Percentiles rank a stretch among this genome's conserved stretches.
These are phyloP conservation scores for Protonemura montana DNA, from an alignment of 2,888 invertebrate species.

Conservation along the genomic window DNA sequence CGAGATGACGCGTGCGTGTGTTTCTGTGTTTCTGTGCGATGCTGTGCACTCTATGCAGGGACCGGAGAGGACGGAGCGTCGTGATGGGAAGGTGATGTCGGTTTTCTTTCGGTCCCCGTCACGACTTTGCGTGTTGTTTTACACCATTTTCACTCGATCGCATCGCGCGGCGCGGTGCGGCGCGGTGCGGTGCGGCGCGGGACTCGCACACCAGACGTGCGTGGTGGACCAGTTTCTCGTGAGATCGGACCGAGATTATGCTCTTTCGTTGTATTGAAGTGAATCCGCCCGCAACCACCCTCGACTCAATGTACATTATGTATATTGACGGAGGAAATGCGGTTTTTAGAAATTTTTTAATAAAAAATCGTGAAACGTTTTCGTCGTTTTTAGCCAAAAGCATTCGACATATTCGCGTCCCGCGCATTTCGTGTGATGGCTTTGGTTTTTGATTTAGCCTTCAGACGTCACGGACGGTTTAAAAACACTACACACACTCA, in stretches of 20 bases:
- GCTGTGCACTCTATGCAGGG: too few relatives aligned
- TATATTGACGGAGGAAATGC: neutral
- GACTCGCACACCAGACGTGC: too few relatives aligned
- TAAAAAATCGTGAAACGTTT: neutral
- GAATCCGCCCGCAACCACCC: conserved; percentile 4
- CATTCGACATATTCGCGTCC: neutral
- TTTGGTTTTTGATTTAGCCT: neutral
- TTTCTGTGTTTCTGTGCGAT: neutral
- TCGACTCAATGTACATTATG: neutral
- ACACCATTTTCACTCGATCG: neutral
- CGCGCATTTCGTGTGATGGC: neutral
- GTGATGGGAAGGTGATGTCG: neutral
- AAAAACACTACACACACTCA: neutral
- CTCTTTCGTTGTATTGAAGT: neutral
- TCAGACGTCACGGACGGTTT: neutral
- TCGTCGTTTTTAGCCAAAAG: neutral
- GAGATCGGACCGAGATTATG: neutral
- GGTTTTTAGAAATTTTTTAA: conserved; percentile 12
- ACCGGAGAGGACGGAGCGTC: neutral
- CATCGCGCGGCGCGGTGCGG: neutral
- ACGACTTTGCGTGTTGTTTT: conserved; percentile 30
- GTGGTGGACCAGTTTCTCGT: neutral
- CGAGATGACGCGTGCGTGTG: neutral
- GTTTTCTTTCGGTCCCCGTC: neutral
- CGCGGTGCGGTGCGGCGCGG: neutral